Base-by-base conservation (phyloP, 2,113 vertebrate genomes). In the Orthochromis indermauri region DNA sequence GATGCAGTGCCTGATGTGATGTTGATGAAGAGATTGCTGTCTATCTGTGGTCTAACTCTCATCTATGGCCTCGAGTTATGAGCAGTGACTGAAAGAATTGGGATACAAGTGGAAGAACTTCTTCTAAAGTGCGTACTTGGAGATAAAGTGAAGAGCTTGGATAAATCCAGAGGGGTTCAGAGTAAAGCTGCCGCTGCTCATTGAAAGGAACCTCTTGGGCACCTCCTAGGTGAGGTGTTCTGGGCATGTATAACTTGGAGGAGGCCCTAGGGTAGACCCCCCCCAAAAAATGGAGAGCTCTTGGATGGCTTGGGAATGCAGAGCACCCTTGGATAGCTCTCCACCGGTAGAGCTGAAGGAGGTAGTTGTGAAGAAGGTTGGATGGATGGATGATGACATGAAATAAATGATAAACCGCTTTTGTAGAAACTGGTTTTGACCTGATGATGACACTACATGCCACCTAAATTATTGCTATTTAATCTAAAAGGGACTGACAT, bases 81-180 rank as follows among this genome's bases (percentile, higher is more conserved):
- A 71, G 37, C 8, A 2, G 35, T 42, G 35, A 24, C 35, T 40
- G n/a, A 71, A 71, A 71, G 66, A 42, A 71, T 42, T 24, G 37
- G 66, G 37, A 24, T 42, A 71, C 12, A 71, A 42, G 66, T 71
- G 66, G 66, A 24, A 42, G 37, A 9, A 71, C n/a, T 24, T 42
- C 66, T 71, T 71, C 66, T 42, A 6, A 71, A 71, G 66, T 42
- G 37, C 5, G 5, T 71, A 14, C 37, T 71, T 71, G 9, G n/a
- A 71, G 5, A 71, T 42, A 71, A 42, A 42, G 8, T 71, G 66
- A 71, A 42, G 66, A 71, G n/a, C 12, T 71, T 71, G 35, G 66
- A 42, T 24, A 40, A 24, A 24, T 16, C 12, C 37, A 24, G 37
- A 71, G 35, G 2, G n/a, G n/a, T 42, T 71, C 3, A 16, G 66